These are phyloP conservation scores for Mactromeris polynyma DNA, from an alignment of 2,888 invertebrate species.

Conservation along the genomic window DNA sequence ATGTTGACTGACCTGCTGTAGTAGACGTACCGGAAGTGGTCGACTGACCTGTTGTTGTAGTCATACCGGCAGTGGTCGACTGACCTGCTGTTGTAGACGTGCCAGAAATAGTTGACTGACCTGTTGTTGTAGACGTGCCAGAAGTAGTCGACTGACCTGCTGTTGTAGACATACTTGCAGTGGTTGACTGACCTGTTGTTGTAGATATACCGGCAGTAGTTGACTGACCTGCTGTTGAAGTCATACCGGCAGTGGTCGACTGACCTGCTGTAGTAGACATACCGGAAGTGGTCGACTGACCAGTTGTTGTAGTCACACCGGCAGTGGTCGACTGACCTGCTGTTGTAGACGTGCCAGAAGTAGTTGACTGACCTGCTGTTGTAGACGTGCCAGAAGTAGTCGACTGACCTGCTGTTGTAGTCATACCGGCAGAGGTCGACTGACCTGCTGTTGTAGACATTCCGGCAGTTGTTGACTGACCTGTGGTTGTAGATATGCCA, in stretches of 20 bases:
- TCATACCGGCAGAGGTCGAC: background rate
- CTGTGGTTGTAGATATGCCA: background rate
- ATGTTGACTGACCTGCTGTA: background rate
- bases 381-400: background rate
- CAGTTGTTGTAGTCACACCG: no score
- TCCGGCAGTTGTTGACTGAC: background rate
- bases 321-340: background rate
- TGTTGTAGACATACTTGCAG: background rate
- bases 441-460: background rate
- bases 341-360: background rate
- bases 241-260: background rate
- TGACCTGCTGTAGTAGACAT: background rate
- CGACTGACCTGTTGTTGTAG: background rate
- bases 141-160: background rate
- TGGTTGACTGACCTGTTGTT: background rate
- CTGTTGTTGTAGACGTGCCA: background rate
- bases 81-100: background rate
- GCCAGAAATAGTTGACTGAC: background rate
- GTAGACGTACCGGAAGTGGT: background rate
- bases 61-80: background rate
- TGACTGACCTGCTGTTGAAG: background rate
- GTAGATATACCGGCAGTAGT: conserved; percentile 6
- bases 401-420: conserved; percentile 12
- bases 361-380: background rate
- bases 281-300: background rate